Evolutionary conservation across 2,113 vertebrate species (phyloP), one percentile per base, ranked within the genome.

Genomic region (Oxyura jamaicensis): DNA sequence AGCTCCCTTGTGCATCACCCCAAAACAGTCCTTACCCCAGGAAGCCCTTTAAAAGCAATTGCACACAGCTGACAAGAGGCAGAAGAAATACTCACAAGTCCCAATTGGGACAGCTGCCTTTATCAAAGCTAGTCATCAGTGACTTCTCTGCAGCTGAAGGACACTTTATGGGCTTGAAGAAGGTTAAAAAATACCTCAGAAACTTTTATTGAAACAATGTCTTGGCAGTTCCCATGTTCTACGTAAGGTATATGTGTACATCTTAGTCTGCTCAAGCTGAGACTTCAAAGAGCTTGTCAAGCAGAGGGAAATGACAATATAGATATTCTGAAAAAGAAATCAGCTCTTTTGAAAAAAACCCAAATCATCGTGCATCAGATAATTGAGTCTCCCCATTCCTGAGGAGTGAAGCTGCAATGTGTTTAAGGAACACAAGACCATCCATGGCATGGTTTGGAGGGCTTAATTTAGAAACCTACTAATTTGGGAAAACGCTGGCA

Each of bases 1-100:
- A 76, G 0, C 2, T 8, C 28, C 29, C 13, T 6, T 11, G 26
- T 26, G 1, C 26, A 6, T 1, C 4, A 25, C 28, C 35, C 5
- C 18, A 66, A 42, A 53, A 0, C 7, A 41, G 2, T 0, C 1
- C 16, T 17, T 41, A 5, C 2, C 6, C 5, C 1, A 39, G 6
- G 39, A 53, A 1, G 2, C 15, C 29, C 31, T 66, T 75, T 59
- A 59, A 8, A 59, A 69, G 8, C 13, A 90, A 17, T 33, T 33
- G 1, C 58, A n/a, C 15, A 2, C 22, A 80, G 13, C 18, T 42
- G 2, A 6, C 10, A 79, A 18, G 42, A 86, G 23, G 6, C 35
- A 74, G n/a, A 4, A 58, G n/a, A 88, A 66, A 18, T 3, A 3
- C 59, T 68, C 31, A 65, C 5, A 29, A 60, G 10, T 26, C 29